Evolutionary conservation across 2,113 vertebrate species (phyloP).

Genomic region (Sapayoa aenigma): DNA sequence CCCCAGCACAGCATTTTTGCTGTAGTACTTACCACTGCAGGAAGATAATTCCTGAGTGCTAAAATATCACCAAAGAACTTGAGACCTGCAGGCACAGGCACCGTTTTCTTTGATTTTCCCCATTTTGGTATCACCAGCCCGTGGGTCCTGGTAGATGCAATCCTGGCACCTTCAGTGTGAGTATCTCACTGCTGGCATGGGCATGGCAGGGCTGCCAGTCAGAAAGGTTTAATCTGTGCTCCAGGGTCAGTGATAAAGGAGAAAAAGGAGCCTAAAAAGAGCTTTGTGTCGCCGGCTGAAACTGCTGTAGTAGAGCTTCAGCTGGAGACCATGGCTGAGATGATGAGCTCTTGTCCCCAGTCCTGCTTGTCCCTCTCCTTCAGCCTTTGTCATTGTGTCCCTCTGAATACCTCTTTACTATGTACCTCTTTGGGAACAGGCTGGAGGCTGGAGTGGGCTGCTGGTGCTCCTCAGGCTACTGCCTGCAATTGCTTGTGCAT

Average conservation of each 20-base stretch:
- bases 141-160: neutral
- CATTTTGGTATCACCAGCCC: neutral
- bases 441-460: neutral
- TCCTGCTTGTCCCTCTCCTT: neutral
- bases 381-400: neutral
- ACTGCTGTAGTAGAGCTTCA: neutral
- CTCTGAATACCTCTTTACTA: neutral
- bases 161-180: neutral
- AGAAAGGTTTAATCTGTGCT: neutral
- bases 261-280: neutral
- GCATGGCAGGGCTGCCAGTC: neutral
- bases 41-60: neutral
- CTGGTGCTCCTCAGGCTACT: neutral
- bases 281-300: fast-evolving
- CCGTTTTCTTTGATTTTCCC: neutral
- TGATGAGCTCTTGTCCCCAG: neutral
- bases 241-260: neutral
- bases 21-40: neutral
- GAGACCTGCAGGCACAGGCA: neutral
- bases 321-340: neutral
- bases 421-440: neutral
- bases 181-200: neutral
- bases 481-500: neutral
- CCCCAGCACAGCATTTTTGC: neutral
- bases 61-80: neutral